Percentiles rank a stretch among this genome's conserved stretches.
These are phyloP conservation scores for Psettodes erumei DNA, from an alignment of 2,113 vertebrate genomes.

Conservation along the genomic window DNA sequence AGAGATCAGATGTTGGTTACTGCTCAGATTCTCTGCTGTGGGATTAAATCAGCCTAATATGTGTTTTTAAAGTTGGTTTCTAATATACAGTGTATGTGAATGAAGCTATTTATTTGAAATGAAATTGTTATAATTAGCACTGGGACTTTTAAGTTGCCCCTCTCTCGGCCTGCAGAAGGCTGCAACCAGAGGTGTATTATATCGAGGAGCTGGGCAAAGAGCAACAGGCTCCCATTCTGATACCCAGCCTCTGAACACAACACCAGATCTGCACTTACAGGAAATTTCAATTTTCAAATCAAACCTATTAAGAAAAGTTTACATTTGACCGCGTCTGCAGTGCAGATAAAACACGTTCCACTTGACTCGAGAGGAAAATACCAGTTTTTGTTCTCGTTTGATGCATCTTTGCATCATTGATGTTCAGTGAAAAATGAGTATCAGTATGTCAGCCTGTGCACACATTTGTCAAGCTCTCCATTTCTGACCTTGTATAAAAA, in stretches of 20 bases:
- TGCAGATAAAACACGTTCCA: constrained; percentile 34
- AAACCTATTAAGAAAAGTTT: neutral
- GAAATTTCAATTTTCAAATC: neutral
- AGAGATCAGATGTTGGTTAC: neutral
- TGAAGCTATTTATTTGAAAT: constrained; percentile 59
- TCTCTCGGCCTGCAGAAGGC: neutral
- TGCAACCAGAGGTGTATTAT: neutral
- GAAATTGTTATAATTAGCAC: constrained; percentile 27
- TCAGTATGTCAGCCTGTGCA: constrained; percentile 21
- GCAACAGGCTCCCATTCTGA: constrained; percentile 17
- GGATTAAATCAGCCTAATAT: constrained; percentile 15
- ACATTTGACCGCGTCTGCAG: constrained; percentile 42
- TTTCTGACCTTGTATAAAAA: neutral
- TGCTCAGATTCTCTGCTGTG: constrained; percentile 34
- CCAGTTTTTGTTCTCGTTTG: neutral
- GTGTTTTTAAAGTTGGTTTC: constrained; percentile 50
- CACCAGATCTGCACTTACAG: constrained; percentile 8
- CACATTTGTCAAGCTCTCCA: neutral
- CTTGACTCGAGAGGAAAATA: neutral
- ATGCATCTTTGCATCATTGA: neutral
- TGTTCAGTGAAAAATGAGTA: neutral
- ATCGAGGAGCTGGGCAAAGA: neutral
- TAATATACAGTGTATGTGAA: constrained; percentile 50
- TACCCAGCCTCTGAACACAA: constrained; percentile 5
- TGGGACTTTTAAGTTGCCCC: constrained; percentile 4